Evolutionary conservation across 2,888 invertebrate species (phyloP), one percentile per base, ranked within the genome.

Genomic region (Hirtodrosophila trivittata): DNA sequence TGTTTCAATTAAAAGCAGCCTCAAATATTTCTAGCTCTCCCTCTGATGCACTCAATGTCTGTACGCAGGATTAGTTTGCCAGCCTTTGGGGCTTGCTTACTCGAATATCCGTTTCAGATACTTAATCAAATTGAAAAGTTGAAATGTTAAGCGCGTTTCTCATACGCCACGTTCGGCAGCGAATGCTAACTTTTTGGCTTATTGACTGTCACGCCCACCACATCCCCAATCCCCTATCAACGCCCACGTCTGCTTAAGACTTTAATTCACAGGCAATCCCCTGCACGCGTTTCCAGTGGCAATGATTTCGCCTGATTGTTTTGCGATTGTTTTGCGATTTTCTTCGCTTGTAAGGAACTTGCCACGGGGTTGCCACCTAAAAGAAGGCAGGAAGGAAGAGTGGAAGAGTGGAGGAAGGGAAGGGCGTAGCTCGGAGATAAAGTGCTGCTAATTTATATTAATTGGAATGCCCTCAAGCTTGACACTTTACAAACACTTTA

Each of bases 301-400:
- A 69, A 77, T 75, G 77, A 84, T 73, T 83, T 75, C 66, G 76
- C 60, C 56, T 81, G 81, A 82, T 86, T 86, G 77, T 72, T 71
- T 86, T 75, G n/a, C n/a, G 80, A 87, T 86, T 86, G 86, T 82
- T 75, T 71, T 76, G 18, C 85, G 64, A 66, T 76, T 77, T 66
- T 52, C 57, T 60, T 46, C 16, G 32, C 10, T 12, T 42, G 38
- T 21, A 9, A 8, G 10, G 13, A 41, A 33, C 10, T 12, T 42
- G 38, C 37, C 18, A 8, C 21, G 13, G 33, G 21, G 12, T 10
- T 33, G 10, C 12, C 13, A 5, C 33, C 3, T 8, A 1, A n/a
- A 28, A 28, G 6, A 14, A 18, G 7, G 10, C 21, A 37, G 35
- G 63, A 28, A 9, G 16, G 14, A 35, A 30, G 9, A 6, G 13